Evolutionary conservation across 2,113 vertebrate species (phyloP), one percentile per base, ranked within the genome.

Genomic region (Thermophis baileyi): DNA sequence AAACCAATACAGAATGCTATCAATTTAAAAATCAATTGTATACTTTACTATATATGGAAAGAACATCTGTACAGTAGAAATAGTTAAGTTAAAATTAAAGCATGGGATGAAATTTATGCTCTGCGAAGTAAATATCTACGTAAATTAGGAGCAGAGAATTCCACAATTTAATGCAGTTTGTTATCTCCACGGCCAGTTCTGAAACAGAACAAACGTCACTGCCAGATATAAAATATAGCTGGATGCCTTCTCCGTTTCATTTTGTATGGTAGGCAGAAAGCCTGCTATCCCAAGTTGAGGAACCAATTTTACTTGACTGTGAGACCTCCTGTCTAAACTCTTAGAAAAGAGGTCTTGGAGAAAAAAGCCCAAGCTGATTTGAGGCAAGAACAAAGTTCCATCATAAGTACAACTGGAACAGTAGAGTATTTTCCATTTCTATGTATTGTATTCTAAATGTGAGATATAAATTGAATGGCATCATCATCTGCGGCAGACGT

Each of bases 171-270:
- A 40, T 8, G n/a, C n/a, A 89, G 27, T 27, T 89, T 81, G 49
- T 50, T 27, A 14, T 27, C 51, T 30, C 35, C 9, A 25, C 46
- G 18, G 40, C 60, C 20, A 55, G 5, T 88, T 55, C 87, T 88
- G 40, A 87, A 60, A 49, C 91, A 24, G 44, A 63, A 54, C 30
- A 89, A 49, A 81, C 16, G 46, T 89, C 60, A 44, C 25, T 53
- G 35, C n/a, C 88, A 85, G 51, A 92, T 85, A 85, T 85, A 55
- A 92, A 92, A 85, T 89, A 20, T 16, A 74, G 10, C 69, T 74
- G 69, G 69, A 74, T 74, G n/a, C n/a, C n/a, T 74, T 74, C 5
- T 92, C 63, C 3, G 9, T 35, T 89, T 46, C 40, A 25, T 3
- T 35, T 50, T 50, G 25, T 47, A 14, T 22, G 51, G 88, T 88